Conservation (phyloP, 1,140 invertebrate genomes). For the Idris sp. region DNA sequence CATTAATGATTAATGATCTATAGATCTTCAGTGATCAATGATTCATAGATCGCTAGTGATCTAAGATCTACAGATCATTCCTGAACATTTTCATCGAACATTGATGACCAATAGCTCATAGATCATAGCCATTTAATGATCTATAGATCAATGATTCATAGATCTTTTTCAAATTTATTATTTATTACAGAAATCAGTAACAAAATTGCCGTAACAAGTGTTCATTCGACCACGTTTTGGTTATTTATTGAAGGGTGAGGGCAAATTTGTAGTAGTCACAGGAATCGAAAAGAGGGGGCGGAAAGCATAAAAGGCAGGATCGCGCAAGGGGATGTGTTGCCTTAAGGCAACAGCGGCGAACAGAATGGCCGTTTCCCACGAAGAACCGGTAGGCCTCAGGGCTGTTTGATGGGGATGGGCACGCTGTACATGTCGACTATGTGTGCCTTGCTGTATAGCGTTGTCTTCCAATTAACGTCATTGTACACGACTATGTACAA, state of each 20-base stretch:
- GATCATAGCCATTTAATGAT: too few relatives aligned
- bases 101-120: too few relatives aligned
- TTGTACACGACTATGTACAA: conserved; percentile 58
- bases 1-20: too few relatives aligned
- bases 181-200: too few relatives aligned
- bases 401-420: conserved; percentile 61
- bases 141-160: too few relatives aligned
- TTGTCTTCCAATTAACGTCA: conserved; percentile 69
- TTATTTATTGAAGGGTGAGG: conserved; percentile 37
- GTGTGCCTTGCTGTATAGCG: conserved; percentile 63
- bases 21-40: too few relatives aligned
- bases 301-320: conserved; percentile 39
- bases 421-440: conserved; percentile 58
- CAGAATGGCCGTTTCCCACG: conserved; percentile 65
- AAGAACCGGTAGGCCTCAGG: conserved; percentile 59
- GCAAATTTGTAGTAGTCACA: conserved; percentile 15
- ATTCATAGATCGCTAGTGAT: too few relatives aligned
- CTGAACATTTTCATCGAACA: too few relatives aligned
- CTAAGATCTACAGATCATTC: too few relatives aligned
- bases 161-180: too few relatives aligned
- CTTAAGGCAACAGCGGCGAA: conserved; percentile 59
- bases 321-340: conserved; percentile 30
- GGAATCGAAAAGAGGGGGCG: conserved; percentile 6
- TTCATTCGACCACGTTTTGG: conserved; percentile 60
- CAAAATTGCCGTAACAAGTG: conserved; percentile 64